A percentile compares a stretch with the other conserved stretches of the same genome.
Evolutionary conservation across 2,113 vertebrate genomes (phyloP).

Genomic region (Muntiacus muntjak): DNA sequence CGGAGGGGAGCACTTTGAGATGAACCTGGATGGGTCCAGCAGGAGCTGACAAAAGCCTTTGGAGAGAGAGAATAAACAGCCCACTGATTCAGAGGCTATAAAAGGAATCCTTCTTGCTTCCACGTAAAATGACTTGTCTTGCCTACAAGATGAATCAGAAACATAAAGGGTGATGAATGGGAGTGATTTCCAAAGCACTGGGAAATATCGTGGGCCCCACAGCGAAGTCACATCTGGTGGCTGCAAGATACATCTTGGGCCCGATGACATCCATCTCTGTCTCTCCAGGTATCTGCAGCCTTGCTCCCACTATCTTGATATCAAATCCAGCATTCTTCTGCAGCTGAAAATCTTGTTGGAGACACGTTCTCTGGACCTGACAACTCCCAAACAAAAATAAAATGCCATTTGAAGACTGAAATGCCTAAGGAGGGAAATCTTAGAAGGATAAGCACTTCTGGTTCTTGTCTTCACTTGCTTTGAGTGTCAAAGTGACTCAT

Average conservation of each 20-base stretch:
- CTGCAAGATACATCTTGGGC: background rate
- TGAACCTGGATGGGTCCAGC: background rate
- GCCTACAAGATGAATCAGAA: constrained; percentile 49
- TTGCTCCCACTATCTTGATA: background rate
- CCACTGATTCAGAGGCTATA: constrained; percentile 16
- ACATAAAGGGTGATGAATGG: constrained; percentile 51
- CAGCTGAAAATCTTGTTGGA: background rate
- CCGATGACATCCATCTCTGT: constrained; percentile 19
- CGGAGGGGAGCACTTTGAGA: background rate
- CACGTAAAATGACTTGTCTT: constrained; percentile 25
- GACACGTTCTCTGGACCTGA: background rate
- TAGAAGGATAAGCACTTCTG: background rate
- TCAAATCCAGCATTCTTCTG: background rate
- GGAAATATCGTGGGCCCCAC: background rate
- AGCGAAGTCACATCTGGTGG: constrained; percentile 31
- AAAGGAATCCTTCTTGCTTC: constrained; percentile 16
- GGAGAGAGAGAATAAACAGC: constrained; percentile 21
- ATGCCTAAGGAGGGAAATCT: background rate
- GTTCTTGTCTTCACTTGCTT: background rate
- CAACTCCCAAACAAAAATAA: background rate
- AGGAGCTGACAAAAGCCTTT: background rate
- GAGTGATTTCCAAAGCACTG: constrained; percentile 24
- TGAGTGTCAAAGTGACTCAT: background rate
- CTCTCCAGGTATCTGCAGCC: background rate
- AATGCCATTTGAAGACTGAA: background rate